Conservation (phyloP, 2,888 invertebrate species). For the Mechanitis messenoides region DNA sequence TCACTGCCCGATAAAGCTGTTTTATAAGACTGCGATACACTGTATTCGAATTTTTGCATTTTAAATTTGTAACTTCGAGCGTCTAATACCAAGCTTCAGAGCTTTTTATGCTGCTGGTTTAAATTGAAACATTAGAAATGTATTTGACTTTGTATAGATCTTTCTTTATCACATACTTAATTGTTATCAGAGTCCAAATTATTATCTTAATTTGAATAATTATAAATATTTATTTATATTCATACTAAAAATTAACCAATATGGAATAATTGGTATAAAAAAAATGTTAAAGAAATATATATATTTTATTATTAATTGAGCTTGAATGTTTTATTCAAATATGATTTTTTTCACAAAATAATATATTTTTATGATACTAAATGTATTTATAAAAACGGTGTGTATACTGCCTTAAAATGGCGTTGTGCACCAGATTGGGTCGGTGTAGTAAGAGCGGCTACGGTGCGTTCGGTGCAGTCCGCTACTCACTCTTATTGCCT, state of each 20-base stretch:
- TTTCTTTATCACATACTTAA: too few relatives aligned
- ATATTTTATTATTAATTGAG: too few relatives aligned
- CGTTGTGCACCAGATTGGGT: conserved; percentile 50
- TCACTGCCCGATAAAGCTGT: conserved; percentile 34
- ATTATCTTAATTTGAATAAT: too few relatives aligned
- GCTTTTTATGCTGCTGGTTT: background rate
- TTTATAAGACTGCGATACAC: conserved; percentile 4
- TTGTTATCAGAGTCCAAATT: too few relatives aligned
- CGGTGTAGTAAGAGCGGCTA: conserved; percentile 58
- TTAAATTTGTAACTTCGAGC: background rate
- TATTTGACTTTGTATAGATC: too few relatives aligned
- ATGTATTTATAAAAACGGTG: conserved; percentile 23
- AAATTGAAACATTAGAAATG: background rate
- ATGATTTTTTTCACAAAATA: too few relatives aligned
- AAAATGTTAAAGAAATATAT: too few relatives aligned
- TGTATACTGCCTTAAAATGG: conserved; percentile 41
- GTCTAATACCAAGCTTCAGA: background rate
- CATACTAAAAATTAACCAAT: too few relatives aligned
- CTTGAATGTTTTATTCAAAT: too few relatives aligned
- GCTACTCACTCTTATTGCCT: conserved; percentile 37
- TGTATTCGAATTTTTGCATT: conserved; percentile 1
- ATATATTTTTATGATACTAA: too few relatives aligned
- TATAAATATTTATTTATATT: too few relatives aligned
- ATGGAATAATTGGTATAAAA: too few relatives aligned
- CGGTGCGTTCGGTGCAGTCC: conserved; percentile 50